Evolutionary conservation across 2,888 invertebrate species (phyloP).

Genomic region (Eupithecia abbreviata): DNA sequence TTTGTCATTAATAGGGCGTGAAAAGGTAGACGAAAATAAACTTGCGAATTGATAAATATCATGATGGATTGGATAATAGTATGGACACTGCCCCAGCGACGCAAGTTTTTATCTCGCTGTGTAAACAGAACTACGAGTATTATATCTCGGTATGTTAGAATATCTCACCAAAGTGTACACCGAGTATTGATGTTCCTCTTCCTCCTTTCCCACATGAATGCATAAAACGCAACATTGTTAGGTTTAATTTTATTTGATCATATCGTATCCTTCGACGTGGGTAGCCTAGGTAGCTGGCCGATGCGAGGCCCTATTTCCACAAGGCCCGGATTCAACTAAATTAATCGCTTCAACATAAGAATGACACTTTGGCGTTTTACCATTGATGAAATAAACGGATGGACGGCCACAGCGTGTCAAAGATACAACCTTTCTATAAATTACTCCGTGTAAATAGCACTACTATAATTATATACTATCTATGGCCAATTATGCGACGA

Average conservation of each 20-base stretch:
- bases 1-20: background rate
- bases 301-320: too few species aligned
- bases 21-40: background rate
- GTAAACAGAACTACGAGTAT: background rate
- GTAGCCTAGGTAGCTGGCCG: too few species aligned
- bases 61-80: background rate
- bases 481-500: too few species aligned
- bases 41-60: background rate
- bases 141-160: background rate
- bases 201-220: slow-evolving; percentile 49
- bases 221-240: slow-evolving; percentile 15
- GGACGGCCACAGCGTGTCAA: too few species aligned
- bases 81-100: background rate
- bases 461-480: too few species aligned
- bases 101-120: background rate
- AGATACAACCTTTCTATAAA: too few species aligned
- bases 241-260: background rate
- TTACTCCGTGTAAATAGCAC: too few species aligned
- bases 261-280: too few species aligned
- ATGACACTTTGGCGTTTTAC: too few species aligned
- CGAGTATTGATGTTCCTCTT: slow-evolving; percentile 60
- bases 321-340: too few species aligned
- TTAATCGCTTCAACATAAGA: too few species aligned
- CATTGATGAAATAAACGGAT: too few species aligned
- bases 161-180: slow-evolving; percentile 75